Percentiles rank a stretch among this genome's conserved stretches.
Conservation (phyloP, 1,140 invertebrate genomes). For the Zelostemma sp. region DNA sequence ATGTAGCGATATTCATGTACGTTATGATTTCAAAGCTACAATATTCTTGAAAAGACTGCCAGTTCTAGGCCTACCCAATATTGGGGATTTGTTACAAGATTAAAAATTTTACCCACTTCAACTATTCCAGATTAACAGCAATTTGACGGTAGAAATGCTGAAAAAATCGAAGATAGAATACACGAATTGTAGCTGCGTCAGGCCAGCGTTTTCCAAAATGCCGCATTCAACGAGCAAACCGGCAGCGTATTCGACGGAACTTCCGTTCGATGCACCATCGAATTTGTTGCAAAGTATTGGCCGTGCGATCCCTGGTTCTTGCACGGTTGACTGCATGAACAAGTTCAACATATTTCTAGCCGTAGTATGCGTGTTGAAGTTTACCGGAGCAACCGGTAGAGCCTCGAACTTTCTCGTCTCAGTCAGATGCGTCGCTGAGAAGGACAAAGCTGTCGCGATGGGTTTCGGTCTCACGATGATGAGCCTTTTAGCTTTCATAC, state of each 20-base stretch:
- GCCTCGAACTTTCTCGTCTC: conserved; percentile 79
- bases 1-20: conserved; percentile 67
- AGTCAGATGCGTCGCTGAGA: conserved; percentile 79
- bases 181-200: conserved; percentile 73
- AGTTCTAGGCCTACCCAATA: too few relatives aligned
- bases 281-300: conserved; percentile 54
- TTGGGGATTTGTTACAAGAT: too few relatives aligned
- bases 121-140: too few relatives aligned
- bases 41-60: not conserved
- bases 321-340: conserved; percentile 75
- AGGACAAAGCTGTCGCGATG: conserved; percentile 80
- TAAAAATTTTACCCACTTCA: too few relatives aligned
- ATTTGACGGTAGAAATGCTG: too few relatives aligned
- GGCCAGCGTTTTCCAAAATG: conserved; percentile 43
- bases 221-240: conserved; percentile 38
- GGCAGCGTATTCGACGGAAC: conserved; percentile 22
- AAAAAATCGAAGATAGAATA: too few relatives aligned
- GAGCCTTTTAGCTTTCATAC: conserved; percentile 79
- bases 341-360: conserved; percentile 78
- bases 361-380: conserved; percentile 77
- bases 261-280: conserved; percentile 21
- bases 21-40: not conserved
- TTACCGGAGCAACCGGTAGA: conserved; percentile 76
- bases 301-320: conserved; percentile 74
- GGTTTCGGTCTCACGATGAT: conserved; percentile 77